Percentiles rank a stretch among this genome's conserved stretches.
phyloP scores from a whole-genome alignment of 1,140 invertebrate species.

The Zaprionus lachaisei region DNA sequence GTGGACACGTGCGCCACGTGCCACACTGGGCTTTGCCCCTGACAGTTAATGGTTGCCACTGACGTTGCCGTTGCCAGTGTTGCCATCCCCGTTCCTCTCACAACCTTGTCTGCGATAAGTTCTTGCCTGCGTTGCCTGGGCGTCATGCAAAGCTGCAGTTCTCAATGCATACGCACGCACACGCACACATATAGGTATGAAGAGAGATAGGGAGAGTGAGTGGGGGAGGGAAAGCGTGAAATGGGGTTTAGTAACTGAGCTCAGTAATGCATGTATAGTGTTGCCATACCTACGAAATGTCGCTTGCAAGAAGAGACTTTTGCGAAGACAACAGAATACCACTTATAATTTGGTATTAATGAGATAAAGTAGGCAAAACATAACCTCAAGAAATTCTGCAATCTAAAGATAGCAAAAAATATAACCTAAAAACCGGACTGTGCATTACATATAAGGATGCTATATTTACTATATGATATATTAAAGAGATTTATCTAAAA shows the following conservation, averaged over 20 bases:
- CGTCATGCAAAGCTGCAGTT: constrained; percentile 56
- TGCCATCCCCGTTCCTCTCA: neutral
- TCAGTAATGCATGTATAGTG: neutral
- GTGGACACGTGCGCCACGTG: constrained; percentile 47
- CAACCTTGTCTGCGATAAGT: neutral
- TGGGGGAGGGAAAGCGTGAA: neutral
- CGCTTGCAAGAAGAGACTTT: neutral
- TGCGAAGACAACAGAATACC: neutral
- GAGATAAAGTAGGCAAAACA: neutral
- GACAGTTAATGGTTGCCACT: constrained; percentile 25
- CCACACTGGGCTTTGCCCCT: constrained; percentile 14
- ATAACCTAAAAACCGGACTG: neutral
- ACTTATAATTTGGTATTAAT: neutral
- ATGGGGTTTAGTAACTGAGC: neutral
- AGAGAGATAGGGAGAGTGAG: too few relatives aligned
- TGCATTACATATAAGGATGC: neutral
- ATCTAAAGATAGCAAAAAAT: neutral
- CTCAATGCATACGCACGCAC: constrained; percentile 23
- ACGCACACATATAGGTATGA: neutral
- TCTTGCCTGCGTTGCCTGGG: constrained; percentile 10
- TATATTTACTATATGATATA: neutral
- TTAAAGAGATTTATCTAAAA: neutral
- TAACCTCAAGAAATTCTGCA: neutral
- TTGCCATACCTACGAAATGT: constrained; percentile 16
- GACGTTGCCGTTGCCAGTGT: neutral